Evolutionary conservation across 2,888 invertebrate species (phyloP).

Genomic region (Lasioglossum calceatum): DNA sequence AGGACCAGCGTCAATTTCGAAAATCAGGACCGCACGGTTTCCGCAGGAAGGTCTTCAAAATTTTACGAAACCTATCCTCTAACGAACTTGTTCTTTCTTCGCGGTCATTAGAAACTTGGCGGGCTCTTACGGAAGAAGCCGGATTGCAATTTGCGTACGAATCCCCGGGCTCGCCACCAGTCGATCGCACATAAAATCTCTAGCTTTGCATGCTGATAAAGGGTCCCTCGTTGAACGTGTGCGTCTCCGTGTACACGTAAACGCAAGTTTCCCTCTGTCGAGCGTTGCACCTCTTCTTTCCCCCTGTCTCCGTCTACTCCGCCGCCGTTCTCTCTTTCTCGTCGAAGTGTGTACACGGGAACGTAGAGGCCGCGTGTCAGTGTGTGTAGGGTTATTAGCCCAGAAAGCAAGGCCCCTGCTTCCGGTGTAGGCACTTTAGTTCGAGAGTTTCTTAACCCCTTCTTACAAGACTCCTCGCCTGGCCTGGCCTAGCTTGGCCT

Average conservation of each 20-base stretch:
- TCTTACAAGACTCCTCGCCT: conserved; percentile 76
- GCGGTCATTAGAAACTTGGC: neutral
- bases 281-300: conserved; percentile 48
- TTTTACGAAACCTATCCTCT: neutral
- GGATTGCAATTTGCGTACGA: conserved; percentile 77
- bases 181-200: conserved; percentile 82
- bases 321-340: conserved; percentile 16
- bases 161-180: conserved; percentile 68
- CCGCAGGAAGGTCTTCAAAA: neutral
- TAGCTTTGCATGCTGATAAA: conserved; percentile 80
- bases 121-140: conserved; percentile 58
- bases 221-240: conserved; percentile 43
- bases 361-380: conserved; percentile 79
- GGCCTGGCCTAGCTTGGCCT: conserved; percentile 69
- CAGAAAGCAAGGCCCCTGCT: conserved; percentile 84
- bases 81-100: neutral
- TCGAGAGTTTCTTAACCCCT: conserved; percentile 84
- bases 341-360: conserved; percentile 71
- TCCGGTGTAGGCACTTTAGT: conserved; percentile 83
- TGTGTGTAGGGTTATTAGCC: conserved; percentile 84
- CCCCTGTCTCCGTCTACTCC: conserved; percentile 20
- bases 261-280: conserved; percentile 46
- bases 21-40: neutral
- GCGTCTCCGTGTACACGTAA: conserved; percentile 42
- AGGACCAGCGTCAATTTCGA: neutral